phyloP scores from a whole-genome alignment of 92 coral and sea anemone species.

The Zoanthus sociatus region DNA sequence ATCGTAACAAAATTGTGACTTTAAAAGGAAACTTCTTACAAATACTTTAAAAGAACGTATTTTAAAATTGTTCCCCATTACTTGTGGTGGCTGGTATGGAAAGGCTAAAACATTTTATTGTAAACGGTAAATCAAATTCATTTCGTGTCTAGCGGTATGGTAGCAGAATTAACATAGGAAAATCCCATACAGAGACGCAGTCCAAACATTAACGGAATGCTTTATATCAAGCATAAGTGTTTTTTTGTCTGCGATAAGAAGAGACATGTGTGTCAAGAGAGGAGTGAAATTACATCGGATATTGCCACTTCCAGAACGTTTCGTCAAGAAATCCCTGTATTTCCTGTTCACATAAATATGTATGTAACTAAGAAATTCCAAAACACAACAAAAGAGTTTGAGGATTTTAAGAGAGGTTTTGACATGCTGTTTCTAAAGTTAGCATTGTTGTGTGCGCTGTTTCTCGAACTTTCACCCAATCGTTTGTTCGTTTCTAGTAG shows the following conservation, averaged over 20 bases:
- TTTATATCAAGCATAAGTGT: not conserved
- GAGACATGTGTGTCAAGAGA: slow-evolving; percentile 17
- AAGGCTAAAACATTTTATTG: too few relatives aligned
- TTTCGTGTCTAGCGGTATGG: not conserved
- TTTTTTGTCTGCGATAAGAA: not conserved
- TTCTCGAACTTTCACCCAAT: not conserved
- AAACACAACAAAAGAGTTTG: not conserved
- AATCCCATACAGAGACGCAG: not conserved
- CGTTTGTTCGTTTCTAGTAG: not conserved
- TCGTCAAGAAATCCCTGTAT: not conserved
- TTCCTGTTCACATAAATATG: slow-evolving; percentile 21
- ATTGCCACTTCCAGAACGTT: not conserved
- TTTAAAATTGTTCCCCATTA: too few relatives aligned
- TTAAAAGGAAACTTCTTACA: too few relatives aligned
- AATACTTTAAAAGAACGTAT: too few relatives aligned
- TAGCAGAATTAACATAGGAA: not conserved
- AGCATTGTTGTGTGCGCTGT: not conserved
- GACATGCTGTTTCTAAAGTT: not conserved
- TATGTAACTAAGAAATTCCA: slow-evolving; percentile 2
- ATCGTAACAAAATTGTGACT: too few relatives aligned
- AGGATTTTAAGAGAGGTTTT: too few relatives aligned
- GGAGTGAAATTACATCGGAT: slow-evolving; percentile 41
- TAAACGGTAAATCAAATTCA: not conserved
- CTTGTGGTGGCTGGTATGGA: too few relatives aligned
- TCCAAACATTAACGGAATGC: not conserved